These are phyloP conservation scores for Heliconius hortense DNA, from an alignment of 2,888 invertebrate species.

Conservation along the genomic window DNA sequence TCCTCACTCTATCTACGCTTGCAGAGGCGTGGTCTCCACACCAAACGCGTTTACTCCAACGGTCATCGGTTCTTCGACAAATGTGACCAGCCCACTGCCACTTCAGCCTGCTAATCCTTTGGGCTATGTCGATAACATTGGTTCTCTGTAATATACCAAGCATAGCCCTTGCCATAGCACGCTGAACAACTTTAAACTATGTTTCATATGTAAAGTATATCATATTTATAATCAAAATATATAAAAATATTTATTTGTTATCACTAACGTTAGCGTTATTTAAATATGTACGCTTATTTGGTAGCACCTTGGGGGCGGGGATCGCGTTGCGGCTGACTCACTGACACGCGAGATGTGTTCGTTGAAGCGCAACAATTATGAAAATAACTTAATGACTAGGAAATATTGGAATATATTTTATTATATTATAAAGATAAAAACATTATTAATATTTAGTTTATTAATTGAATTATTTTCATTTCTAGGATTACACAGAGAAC, in stretches of 20 bases:
- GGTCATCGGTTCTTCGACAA: no score
- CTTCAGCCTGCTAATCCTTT: no score
- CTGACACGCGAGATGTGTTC: conserved; percentile 36
- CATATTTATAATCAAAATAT: no score
- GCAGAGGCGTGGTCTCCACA: no score
- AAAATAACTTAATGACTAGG: conserved; percentile 14
- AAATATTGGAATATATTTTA: conserved; percentile 1
- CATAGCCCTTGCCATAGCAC: no score
- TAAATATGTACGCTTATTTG: conserved; percentile 27
- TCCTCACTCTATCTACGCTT: no score
- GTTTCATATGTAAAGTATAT: background rate
- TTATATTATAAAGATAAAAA: background rate
- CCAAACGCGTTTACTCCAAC: no score
- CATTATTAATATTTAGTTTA: background rate
- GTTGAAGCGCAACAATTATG: conserved; percentile 34
- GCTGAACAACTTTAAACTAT: no score
- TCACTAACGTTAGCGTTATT: background rate
- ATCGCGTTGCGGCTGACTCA: conserved; percentile 45
- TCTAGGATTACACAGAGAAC: background rate
- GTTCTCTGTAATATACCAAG: no score
- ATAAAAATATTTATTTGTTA: background rate
- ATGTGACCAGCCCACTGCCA: no score
- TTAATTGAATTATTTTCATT: no score
- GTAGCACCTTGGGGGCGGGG: conserved; percentile 40
- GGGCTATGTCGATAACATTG: no score